These are phyloP conservation scores for Prunella himalayana DNA, from an alignment of 2,113 vertebrate genomes.

Conservation along the genomic window DNA sequence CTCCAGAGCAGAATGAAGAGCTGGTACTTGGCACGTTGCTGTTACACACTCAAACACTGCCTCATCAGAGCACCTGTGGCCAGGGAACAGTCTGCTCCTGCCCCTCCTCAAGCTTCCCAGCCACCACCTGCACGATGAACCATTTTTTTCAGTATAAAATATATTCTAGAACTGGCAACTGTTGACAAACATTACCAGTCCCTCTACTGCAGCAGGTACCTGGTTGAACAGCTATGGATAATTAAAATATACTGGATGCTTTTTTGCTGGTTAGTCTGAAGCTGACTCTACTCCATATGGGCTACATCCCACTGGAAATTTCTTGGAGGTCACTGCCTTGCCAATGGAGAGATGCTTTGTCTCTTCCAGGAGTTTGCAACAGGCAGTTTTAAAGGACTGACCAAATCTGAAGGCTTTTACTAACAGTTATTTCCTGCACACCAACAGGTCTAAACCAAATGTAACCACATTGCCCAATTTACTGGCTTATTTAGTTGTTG, in stretches of 20 bases:
- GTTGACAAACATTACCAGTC: neutral
- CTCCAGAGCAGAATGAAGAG: constrained; percentile 31
- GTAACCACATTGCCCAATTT: accelerated
- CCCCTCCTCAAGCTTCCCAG: neutral
- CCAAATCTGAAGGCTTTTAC: neutral
- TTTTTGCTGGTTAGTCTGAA: neutral
- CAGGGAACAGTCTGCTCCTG: neutral
- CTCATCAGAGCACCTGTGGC: neutral
- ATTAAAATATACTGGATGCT: accelerated
- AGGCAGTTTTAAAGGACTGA: neutral
- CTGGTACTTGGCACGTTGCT: neutral
- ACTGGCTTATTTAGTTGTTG: accelerated
- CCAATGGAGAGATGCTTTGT: too few relatives aligned
- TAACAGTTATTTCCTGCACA: accelerated
- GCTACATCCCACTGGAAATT: accelerated
- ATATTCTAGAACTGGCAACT: accelerated
- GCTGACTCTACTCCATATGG: accelerated
- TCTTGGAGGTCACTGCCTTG: neutral
- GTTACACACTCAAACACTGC: constrained; percentile 68
- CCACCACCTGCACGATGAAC: accelerated
- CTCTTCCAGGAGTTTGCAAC: neutral
- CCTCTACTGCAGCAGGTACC: neutral
- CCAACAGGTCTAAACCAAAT: accelerated
- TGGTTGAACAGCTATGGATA: accelerated
- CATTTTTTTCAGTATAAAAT: accelerated